Conservation (phyloP, 2,797 vertebrate genomes). For the Myotis findleyi region DNA sequence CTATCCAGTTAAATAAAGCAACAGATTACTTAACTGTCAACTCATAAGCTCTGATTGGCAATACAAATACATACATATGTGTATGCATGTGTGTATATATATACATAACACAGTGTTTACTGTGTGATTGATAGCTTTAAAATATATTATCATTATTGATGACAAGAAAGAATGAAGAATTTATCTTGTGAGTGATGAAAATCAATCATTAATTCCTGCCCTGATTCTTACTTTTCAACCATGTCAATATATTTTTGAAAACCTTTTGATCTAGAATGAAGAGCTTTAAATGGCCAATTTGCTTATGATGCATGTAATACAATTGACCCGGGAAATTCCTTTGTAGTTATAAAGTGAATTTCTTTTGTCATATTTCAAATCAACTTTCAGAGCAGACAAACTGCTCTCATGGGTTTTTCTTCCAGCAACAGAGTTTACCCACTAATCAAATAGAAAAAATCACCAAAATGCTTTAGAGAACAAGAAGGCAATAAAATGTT, state of each 20-base stretch:
- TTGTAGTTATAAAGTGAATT: background rate
- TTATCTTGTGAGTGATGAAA: slow-evolving; percentile 68
- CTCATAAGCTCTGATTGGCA: background rate
- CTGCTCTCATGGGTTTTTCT: slow-evolving; percentile 50
- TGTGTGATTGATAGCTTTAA: slow-evolving; percentile 53
- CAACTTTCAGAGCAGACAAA: slow-evolving; percentile 66
- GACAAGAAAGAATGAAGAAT: slow-evolving; percentile 68
- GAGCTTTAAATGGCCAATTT: slow-evolving; percentile 59
- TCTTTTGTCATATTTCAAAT: slow-evolving; percentile 73
- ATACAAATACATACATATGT: background rate
- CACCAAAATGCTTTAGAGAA: slow-evolving; percentile 56
- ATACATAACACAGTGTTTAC: background rate
- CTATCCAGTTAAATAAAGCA: background rate
- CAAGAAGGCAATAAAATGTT: slow-evolving; percentile 63
- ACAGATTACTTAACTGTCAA: background rate
- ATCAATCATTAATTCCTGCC: slow-evolving; percentile 56
- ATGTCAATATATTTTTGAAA: slow-evolving; percentile 42
- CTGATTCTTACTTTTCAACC: slow-evolving; percentile 62
- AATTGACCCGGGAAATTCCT: slow-evolving; percentile 57
- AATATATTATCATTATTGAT: slow-evolving; percentile 65
- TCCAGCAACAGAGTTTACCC: slow-evolving; percentile 59
- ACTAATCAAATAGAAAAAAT: slow-evolving; percentile 73
- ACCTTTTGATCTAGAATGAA: slow-evolving; percentile 27
- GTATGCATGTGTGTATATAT: background rate
- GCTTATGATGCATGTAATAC: background rate